phyloP scores from a whole-genome alignment of 2,797 vertebrate genomes.

The Cyclopterus lumpus region DNA sequence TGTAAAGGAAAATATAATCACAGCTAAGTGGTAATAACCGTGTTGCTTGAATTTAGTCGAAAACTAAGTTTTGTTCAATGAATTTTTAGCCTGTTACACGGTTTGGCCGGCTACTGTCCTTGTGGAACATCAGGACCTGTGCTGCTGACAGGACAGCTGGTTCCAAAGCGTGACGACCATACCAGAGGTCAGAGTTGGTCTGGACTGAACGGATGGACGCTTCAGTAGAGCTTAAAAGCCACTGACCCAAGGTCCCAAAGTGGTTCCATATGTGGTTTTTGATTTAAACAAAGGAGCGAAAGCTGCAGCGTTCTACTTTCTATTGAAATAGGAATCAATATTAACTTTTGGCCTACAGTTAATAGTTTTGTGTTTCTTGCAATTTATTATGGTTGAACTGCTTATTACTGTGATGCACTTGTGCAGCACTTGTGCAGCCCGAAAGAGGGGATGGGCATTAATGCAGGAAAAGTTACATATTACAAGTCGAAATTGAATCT shows the following conservation, averaged over 20 bases:
- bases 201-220: slow-evolving; percentile 29
- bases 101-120: slow-evolving; percentile 2
- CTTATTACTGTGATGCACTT: slow-evolving; percentile 4
- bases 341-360: neutral
- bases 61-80: neutral
- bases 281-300: neutral
- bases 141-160: slow-evolving; percentile 18
- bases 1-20: neutral
- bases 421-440: neutral
- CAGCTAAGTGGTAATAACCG: neutral
- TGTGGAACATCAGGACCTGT: slow-evolving; percentile 1
- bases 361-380: neutral
- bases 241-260: neutral
- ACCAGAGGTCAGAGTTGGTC: slow-evolving; percentile 13
- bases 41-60: neutral
- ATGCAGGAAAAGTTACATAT: slow-evolving; percentile 22
- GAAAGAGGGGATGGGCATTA: neutral
- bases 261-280: neutral
- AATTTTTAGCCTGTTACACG: neutral
- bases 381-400: slow-evolving; percentile 21
- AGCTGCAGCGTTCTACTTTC: neutral
- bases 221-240: slow-evolving; percentile 6
- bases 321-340: slow-evolving; percentile 13
- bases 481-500: slow-evolving; percentile 19
- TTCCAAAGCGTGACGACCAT: slow-evolving; percentile 21